These are phyloP conservation scores for Lingula anatina DNA, from an alignment of 2,888 invertebrate species.

Conservation along the genomic window DNA sequence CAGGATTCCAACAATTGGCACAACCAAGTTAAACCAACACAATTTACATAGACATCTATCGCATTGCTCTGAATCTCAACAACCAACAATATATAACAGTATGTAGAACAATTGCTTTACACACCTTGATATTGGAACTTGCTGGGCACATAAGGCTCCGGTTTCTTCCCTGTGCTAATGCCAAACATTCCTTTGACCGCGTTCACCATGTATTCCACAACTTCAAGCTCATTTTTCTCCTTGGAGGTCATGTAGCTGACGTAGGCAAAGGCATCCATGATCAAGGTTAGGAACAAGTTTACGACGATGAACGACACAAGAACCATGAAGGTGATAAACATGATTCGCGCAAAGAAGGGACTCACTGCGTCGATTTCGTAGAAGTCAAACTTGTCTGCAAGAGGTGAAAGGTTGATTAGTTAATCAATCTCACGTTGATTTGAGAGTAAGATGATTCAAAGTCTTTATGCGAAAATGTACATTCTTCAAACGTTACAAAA, in stretches of 20 bases:
- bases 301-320: conserved; percentile 23
- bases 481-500: no score
- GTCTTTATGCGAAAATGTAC: no score
- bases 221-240: conserved; percentile 26
- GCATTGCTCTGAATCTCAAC: no score
- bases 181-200: conserved; percentile 22
- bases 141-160: no score
- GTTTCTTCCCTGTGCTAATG: no score
- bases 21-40: no score
- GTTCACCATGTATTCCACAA: conserved; percentile 24
- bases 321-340: conserved; percentile 23
- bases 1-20: no score
- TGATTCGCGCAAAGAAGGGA: conserved; percentile 21
- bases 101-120: no score
- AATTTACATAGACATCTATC: no score
- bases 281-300: conserved; percentile 27
- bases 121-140: no score
- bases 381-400: conserved; percentile 43
- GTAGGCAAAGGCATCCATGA: conserved; percentile 23
- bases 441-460: no score
- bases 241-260: conserved; percentile 18
- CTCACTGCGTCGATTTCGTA: conserved; percentile 13
- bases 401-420: not conserved
- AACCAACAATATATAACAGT: no score
- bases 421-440: not conserved